Conservation (phyloP, 2,113 vertebrate species). For the Myotis davidii region DNA sequence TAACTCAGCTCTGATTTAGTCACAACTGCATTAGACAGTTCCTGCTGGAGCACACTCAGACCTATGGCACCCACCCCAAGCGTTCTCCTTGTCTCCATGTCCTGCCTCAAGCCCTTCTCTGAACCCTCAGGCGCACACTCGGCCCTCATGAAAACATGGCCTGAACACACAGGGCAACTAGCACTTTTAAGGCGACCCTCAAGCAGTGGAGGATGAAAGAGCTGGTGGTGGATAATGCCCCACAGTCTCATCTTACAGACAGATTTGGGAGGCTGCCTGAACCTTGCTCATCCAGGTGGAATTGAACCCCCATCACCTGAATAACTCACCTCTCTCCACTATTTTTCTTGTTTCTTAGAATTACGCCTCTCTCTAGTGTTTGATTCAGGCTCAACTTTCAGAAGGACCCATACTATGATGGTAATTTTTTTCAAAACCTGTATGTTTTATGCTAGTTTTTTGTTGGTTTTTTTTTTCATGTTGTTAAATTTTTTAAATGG, state of each 20-base stretch:
- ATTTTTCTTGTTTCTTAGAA: background rate
- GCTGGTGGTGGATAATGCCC: background rate
- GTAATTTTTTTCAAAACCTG: background rate
- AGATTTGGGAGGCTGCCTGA: background rate
- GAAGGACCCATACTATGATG: background rate
- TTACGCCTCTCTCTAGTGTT: background rate
- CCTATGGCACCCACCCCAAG: accelerated
- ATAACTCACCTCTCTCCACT: too few relatives aligned
- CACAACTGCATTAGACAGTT: background rate
- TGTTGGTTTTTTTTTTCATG: background rate
- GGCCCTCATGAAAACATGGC: background rate
- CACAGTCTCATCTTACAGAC: background rate
- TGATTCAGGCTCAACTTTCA: background rate
- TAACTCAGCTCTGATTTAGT: background rate
- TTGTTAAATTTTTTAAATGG: background rate
- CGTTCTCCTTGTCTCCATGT: background rate
- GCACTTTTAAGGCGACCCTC: background rate
- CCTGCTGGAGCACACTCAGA: background rate
- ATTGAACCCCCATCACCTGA: background rate
- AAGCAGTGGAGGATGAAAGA: background rate
- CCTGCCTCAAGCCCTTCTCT: background rate
- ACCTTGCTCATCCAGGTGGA: background rate
- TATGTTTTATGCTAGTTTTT: background rate
- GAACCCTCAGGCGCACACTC: background rate
- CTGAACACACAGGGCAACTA: background rate